Conservation (phyloP, 2,888 invertebrate genomes). For the Napeogenes inachia region DNA sequence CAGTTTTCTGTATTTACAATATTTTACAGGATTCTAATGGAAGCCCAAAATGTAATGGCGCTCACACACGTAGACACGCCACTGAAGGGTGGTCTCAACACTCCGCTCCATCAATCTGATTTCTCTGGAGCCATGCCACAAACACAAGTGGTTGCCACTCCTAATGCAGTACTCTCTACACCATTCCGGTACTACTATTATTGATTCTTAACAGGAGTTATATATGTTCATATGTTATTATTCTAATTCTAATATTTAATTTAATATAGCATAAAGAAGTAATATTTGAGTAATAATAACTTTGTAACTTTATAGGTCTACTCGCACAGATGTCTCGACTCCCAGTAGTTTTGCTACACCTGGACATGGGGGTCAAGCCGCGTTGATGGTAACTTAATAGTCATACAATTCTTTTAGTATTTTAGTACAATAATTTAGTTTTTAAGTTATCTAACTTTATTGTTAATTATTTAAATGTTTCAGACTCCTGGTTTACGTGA, state of each 20-base stretch:
- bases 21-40: constrained; percentile 83
- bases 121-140: constrained; percentile 90
- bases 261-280: too few species aligned
- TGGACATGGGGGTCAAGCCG: constrained; percentile 57
- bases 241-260: neutral
- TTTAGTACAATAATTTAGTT: too few species aligned
- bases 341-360: constrained; percentile 79
- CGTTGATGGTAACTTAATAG: constrained; percentile 41
- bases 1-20: too few species aligned
- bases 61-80: constrained; percentile 98
- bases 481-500: constrained; percentile 90
- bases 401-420: constrained; percentile 26
- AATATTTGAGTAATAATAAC: neutral
- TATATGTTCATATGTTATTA: neutral
- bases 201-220: neutral
- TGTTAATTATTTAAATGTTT: constrained; percentile 22
- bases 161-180: constrained; percentile 93
- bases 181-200: constrained; percentile 80
- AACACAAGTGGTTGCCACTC: constrained; percentile 83
- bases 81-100: constrained; percentile 96
- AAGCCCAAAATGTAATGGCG: constrained; percentile 99
- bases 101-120: constrained; percentile 92
- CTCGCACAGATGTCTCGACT: constrained; percentile 80
- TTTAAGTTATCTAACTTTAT: neutral
- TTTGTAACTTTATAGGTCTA: constrained; percentile 63